phyloP scores from a whole-genome alignment of 1,140 invertebrate genomes.

The Drosophila kikkawai region DNA sequence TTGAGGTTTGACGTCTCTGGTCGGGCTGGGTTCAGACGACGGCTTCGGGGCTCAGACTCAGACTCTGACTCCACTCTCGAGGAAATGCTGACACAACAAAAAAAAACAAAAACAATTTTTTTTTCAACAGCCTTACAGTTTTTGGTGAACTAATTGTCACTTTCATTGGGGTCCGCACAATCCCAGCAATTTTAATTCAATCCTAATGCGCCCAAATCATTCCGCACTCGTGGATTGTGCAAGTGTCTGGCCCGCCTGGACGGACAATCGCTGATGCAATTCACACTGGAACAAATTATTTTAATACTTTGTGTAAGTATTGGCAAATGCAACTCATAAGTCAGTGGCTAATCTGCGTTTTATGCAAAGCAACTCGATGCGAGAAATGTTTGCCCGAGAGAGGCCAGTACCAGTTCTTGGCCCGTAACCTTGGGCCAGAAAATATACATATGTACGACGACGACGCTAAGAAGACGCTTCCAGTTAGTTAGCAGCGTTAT shows the following conservation, averaged over 20 bases:
- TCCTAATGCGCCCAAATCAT: slow-evolving; percentile 76
- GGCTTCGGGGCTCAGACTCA: slow-evolving; percentile 48
- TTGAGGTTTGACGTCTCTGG: slow-evolving; percentile 62
- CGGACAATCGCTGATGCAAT: slow-evolving; percentile 35
- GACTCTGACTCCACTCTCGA: slow-evolving; percentile 50
- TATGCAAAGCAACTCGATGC: slow-evolving; percentile 53
- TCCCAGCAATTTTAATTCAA: slow-evolving; percentile 81
- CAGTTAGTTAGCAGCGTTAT: slow-evolving; percentile 29
- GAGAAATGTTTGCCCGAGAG: slow-evolving; percentile 49
- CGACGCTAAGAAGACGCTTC: slow-evolving; percentile 64
- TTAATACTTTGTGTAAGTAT: slow-evolving; percentile 35
- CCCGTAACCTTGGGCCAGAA: slow-evolving; percentile 67
- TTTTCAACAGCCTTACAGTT: slow-evolving; percentile 37
- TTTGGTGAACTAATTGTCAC: slow-evolving; percentile 74
- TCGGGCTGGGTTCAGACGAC: slow-evolving; percentile 32
- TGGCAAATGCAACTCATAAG: slow-evolving; percentile 55
- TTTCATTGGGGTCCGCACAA: slow-evolving; percentile 72
- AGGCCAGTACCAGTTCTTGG: slow-evolving; percentile 72
- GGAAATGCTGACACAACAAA: slow-evolving; percentile 57
- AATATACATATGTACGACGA: slow-evolving; percentile 3
- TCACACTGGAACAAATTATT: slow-evolving; percentile 48
- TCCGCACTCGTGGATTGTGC: slow-evolving; percentile 50
- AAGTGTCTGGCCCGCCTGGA: slow-evolving; percentile 22
- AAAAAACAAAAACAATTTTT: slow-evolving; percentile 23
- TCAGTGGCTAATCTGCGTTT: slow-evolving; percentile 46